Percentiles rank a stretch among this genome's conserved stretches.
These are phyloP conservation scores for Aphelenchoides avenae DNA, from an alignment of 1,140 invertebrate species.

Conservation along the genomic window DNA sequence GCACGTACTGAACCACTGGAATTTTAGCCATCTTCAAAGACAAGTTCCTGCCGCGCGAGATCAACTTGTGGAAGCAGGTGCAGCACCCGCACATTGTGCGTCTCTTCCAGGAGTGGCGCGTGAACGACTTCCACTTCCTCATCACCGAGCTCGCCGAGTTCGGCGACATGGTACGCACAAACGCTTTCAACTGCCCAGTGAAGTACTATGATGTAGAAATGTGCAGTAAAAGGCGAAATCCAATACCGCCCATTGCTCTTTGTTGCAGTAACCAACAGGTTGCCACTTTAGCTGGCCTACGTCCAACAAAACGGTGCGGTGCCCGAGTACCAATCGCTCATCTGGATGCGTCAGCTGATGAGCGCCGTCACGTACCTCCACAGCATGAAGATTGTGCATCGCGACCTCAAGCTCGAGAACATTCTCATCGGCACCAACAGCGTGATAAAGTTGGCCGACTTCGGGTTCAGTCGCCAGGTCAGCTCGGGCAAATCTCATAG, in stretches of 20 bases:
- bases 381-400: constrained; percentile 65
- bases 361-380: constrained; percentile 67
- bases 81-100: constrained; percentile 64
- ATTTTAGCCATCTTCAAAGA: constrained; percentile 70
- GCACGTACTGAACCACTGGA: too few species aligned
- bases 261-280: too few species aligned
- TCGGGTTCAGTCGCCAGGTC: constrained; percentile 67
- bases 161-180: constrained; percentile 23
- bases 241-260: too few species aligned
- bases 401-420: constrained; percentile 72
- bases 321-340: constrained; percentile 6
- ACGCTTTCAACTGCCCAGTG: too few species aligned
- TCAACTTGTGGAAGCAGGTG: constrained; percentile 64
- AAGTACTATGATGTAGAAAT: too few species aligned
- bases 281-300: constrained; percentile 27
- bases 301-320: constrained; percentile 25
- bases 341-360: constrained; percentile 62
- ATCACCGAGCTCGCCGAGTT: constrained; percentile 23
- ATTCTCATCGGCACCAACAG: constrained; percentile 64
- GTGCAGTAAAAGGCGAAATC: too few species aligned
- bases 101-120: constrained; percentile 19
- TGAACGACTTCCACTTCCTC: constrained; percentile 15
- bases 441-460: constrained; percentile 67
- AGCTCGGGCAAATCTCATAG: background rate
- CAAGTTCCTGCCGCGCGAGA: constrained; percentile 67